Conservation (phyloP, 2,888 invertebrate genomes). For the Metellina segmentata region DNA sequence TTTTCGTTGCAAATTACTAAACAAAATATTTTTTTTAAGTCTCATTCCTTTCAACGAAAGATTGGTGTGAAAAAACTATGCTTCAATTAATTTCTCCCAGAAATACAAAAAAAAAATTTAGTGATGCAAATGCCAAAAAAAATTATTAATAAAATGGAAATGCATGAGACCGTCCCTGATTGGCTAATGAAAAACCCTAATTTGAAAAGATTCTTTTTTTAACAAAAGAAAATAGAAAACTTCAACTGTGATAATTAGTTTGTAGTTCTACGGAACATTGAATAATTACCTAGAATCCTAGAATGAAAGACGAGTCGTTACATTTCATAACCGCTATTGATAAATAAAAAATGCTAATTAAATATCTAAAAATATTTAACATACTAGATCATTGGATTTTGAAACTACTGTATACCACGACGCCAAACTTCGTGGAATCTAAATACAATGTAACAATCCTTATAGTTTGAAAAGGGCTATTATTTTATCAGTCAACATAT, state of each 20-base stretch:
- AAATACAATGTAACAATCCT: too few relatives aligned
- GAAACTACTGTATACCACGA: not conserved
- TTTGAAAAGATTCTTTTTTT: not conserved
- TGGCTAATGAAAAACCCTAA: constrained; percentile 21
- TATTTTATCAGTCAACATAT: too few relatives aligned
- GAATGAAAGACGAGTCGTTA: not conserved
- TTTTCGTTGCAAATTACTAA: constrained; percentile 15
- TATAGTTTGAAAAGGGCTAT: too few relatives aligned
- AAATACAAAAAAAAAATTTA: constrained; percentile 13
- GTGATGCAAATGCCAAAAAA: constrained; percentile 17
- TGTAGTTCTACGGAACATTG: not conserved
- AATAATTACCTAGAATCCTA: not conserved
- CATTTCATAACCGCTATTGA: not conserved
- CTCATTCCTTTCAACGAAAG: constrained; percentile 5
- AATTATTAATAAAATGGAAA: constrained; percentile 2
- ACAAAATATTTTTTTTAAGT: constrained; percentile 32
- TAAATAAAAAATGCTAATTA: not conserved
- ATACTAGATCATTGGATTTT: not conserved
- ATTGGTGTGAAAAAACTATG: not conserved
- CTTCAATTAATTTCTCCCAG: constrained; percentile 56
- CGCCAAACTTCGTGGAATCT: too few relatives aligned
- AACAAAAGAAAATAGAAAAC: not conserved
- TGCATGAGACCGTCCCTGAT: not conserved
- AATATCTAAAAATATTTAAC: not conserved
- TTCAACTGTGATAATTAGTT: not conserved